Evolutionary conservation across 2,888 invertebrate species (phyloP).

Genomic region (Belgica antarctica): DNA sequence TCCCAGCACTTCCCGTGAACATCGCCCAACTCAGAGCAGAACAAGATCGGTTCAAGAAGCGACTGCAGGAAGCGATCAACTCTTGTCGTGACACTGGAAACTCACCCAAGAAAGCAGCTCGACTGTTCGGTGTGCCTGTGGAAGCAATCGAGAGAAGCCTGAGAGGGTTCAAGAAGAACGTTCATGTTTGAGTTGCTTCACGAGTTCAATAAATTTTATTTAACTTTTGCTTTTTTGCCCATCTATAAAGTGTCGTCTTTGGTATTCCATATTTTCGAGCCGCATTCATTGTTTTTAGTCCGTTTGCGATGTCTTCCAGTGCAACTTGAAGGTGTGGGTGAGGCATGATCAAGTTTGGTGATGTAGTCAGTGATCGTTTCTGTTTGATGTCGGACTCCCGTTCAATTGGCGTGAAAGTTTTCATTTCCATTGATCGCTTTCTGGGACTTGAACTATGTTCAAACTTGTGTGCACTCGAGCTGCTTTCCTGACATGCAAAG

Average conservation of each 20-base stretch:
- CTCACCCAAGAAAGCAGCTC: slow-evolving; percentile 55
- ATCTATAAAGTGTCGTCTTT: not conserved
- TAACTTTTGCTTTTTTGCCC: not conserved
- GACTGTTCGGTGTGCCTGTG: slow-evolving; percentile 52
- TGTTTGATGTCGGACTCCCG: too few relatives aligned
- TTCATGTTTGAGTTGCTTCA: not conserved
- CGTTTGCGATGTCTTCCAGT: not conserved
- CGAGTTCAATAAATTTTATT: not conserved
- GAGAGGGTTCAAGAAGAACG: slow-evolving; percentile 1
- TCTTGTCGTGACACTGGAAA: slow-evolving; percentile 52
- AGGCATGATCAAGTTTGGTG: not conserved
- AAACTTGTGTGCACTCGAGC: not conserved
- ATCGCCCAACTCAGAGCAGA: slow-evolving; percentile 47
- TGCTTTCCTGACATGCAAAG: not conserved
- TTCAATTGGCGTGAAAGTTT: not conserved
- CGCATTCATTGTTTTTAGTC: not conserved
- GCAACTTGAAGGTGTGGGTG: not conserved
- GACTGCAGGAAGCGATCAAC: slow-evolving; percentile 52
- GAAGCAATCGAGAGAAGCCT: slow-evolving; percentile 17
- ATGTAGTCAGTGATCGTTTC: too few relatives aligned
- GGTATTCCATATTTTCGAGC: not conserved
- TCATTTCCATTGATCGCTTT: not conserved
- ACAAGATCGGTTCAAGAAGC: slow-evolving; percentile 50
- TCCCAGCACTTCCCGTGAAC: slow-evolving; percentile 5
- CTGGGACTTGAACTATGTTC: not conserved